These are phyloP conservation scores for Poecilia latipinna DNA, from an alignment of 2,113 vertebrate species.

Conservation along the genomic window DNA sequence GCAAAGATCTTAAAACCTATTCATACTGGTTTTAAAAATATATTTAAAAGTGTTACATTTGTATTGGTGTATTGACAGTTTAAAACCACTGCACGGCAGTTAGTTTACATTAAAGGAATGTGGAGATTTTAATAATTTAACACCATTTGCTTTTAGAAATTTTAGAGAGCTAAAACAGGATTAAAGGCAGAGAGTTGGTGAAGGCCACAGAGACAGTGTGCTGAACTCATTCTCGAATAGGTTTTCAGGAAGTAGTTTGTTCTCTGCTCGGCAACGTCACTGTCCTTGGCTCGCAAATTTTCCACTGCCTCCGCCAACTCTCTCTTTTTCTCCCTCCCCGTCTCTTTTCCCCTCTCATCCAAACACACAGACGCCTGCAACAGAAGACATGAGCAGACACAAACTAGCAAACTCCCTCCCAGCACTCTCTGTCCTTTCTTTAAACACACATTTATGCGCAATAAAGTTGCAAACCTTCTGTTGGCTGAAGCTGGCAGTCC, in stretches of 20 bases:
- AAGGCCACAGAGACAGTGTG: conserved; percentile 4
- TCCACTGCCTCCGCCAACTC: conserved; percentile 66
- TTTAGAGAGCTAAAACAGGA: neutral
- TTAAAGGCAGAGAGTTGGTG: conserved; percentile 9
- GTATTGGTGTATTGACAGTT: too few species aligned
- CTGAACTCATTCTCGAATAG: conserved; percentile 45
- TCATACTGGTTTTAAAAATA: too few species aligned
- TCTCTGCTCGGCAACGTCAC: conserved; percentile 60
- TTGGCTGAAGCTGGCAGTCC: neutral
- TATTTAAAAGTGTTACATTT: too few species aligned
- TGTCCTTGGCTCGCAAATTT: conserved; percentile 64
- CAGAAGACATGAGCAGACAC: conserved; percentile 5
- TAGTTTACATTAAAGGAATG: too few species aligned
- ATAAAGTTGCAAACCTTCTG: conserved; percentile 1
- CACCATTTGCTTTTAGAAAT: too few species aligned
- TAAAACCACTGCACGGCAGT: too few species aligned
- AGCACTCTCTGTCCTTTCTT: neutral
- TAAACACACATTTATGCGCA: conserved; percentile 1
- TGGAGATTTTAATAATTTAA: too few species aligned
- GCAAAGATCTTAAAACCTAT: too few species aligned
- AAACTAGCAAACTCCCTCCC: neutral
- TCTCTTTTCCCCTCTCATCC: conserved; percentile 1
- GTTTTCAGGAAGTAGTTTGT: conserved; percentile 68
- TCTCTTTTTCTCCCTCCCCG: neutral
- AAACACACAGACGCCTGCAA: conserved; percentile 11